Percentiles rank a stretch among this genome's conserved stretches.
Conservation (phyloP, 2,113 vertebrate species). For the Heliornis fulica region DNA sequence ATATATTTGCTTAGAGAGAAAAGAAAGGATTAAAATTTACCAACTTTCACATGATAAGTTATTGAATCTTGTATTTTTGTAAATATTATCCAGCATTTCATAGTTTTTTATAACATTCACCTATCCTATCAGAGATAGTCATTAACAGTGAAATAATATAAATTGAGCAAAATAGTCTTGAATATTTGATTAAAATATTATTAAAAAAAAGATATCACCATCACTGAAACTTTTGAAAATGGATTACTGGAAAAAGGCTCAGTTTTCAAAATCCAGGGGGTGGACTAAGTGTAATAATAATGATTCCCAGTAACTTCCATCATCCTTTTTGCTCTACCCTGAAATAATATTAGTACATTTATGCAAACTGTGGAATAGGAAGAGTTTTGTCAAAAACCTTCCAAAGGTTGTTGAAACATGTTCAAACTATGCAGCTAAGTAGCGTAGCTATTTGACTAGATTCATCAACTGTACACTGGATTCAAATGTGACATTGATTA, state of each 20-base stretch:
- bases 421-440: background rate
- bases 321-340: background rate
- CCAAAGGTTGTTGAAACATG: background rate
- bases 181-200: background rate
- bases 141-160: background rate
- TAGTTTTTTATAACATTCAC: background rate
- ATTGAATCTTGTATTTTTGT: background rate
- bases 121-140: background rate
- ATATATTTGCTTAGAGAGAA: background rate
- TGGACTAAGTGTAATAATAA: background rate
- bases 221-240: background rate
- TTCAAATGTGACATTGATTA: background rate
- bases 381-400: background rate
- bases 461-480: background rate
- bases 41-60: background rate
- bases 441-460: background rate
- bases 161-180: background rate
- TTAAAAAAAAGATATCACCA: background rate
- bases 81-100: background rate
- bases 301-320: background rate
- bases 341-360: background rate
- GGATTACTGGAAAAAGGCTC: background rate
- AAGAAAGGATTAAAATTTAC: background rate
- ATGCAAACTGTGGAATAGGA: background rate
- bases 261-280: background rate